Evolutionary conservation across 2,797 vertebrate species (phyloP).

Genomic region (Leucoraja ocellata): DNA sequence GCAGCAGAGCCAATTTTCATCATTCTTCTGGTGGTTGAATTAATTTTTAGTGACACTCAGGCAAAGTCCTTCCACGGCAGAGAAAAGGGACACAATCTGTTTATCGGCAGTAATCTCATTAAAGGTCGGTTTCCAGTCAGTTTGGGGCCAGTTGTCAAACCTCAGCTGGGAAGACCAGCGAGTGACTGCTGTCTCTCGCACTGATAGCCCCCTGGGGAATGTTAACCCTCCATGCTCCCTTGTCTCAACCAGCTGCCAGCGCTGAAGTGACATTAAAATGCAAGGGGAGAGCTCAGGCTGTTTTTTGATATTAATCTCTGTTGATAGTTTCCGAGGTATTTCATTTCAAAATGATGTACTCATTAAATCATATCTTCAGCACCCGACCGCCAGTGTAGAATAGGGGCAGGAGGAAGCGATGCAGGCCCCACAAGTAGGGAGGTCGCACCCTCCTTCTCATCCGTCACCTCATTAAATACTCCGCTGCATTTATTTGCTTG

Average conservation of each 20-base stretch:
- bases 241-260: constrained; percentile 48
- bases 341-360: constrained; percentile 65
- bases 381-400: constrained; percentile 51
- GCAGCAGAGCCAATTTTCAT: no score
- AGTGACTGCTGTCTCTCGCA: constrained; percentile 53
- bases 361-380: constrained; percentile 65
- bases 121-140: constrained; percentile 60
- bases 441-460: constrained; percentile 50
- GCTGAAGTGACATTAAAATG: constrained; percentile 49
- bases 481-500: background rate
- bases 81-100: constrained; percentile 21
- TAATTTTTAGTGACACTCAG: background rate
- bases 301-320: constrained; percentile 62
- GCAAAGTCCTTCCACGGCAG: background rate
- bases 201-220: constrained; percentile 62
- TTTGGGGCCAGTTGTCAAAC: constrained; percentile 58
- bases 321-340: constrained; percentile 65
- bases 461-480: background rate
- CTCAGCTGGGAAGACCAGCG: constrained; percentile 55
- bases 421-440: constrained; percentile 49
- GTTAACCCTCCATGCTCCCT: constrained; percentile 59
- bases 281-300: constrained; percentile 41
- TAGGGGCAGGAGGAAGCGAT: constrained; percentile 57
- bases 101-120: constrained; percentile 43
- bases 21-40: background rate